Evolutionary conservation across 2,888 invertebrate species (phyloP).

Genomic region (Eumacrocentrus americanus): DNA sequence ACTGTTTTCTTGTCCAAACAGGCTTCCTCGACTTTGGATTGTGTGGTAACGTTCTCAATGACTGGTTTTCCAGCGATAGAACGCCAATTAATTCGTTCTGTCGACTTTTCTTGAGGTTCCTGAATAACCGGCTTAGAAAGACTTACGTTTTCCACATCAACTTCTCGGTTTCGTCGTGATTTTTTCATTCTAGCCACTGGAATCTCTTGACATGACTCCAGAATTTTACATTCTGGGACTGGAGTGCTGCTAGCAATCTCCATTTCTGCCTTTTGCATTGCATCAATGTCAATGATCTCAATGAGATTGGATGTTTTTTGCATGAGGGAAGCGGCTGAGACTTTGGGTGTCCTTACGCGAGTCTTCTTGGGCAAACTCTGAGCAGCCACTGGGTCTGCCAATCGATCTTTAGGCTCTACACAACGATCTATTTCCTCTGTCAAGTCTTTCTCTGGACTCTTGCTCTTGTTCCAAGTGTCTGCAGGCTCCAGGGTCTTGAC

Average conservation of each 20-base stretch:
- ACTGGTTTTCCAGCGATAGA: not conserved
- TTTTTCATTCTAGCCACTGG: slow-evolving; percentile 40
- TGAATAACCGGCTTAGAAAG: not conserved
- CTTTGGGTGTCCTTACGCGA: slow-evolving; percentile 32
- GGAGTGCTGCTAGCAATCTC: slow-evolving; percentile 31
- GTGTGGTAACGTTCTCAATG: not conserved
- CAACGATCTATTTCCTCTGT: slow-evolving; percentile 40
- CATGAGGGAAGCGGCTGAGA: not conserved
- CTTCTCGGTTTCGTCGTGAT: slow-evolving; percentile 41
- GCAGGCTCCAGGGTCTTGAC: slow-evolving; percentile 40
- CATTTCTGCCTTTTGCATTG: slow-evolving; percentile 49
- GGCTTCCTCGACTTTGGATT: not conserved
- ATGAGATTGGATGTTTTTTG: slow-evolving; percentile 37
- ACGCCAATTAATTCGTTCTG: slow-evolving; percentile 1
- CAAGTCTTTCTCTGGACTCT: slow-evolving; percentile 38
- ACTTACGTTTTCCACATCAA: slow-evolving; percentile 29
- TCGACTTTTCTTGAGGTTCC: slow-evolving; percentile 24
- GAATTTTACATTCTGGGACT: slow-evolving; percentile 48
- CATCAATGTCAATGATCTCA: slow-evolving; percentile 55
- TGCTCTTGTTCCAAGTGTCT: slow-evolving; percentile 39
- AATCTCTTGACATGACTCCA: slow-evolving; percentile 40
- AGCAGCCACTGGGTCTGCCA: slow-evolving; percentile 17
- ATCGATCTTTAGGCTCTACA: slow-evolving; percentile 28
- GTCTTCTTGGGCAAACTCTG: slow-evolving; percentile 40
- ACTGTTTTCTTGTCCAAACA: not conserved